Conservation (phyloP, 2,113 vertebrate species). For the Rhinolophus sinicus region DNA sequence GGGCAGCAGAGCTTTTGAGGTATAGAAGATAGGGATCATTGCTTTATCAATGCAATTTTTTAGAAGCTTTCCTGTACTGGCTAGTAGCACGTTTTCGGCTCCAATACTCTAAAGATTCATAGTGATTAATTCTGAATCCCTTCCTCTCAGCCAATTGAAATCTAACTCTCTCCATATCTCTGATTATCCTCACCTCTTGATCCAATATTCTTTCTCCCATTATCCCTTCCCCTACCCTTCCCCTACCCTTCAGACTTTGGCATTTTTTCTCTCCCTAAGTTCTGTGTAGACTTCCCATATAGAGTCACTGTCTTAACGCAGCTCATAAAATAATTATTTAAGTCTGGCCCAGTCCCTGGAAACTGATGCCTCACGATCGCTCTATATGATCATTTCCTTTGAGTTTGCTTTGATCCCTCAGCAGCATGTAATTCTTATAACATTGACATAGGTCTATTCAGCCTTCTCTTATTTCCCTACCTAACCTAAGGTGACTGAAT, state of each 20-base stretch:
- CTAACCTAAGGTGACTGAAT: neutral
- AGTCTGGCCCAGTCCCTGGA: neutral
- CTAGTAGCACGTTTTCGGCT: neutral
- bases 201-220: neutral
- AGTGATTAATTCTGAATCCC: neutral
- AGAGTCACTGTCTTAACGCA: neutral
- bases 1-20: neutral
- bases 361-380: neutral
- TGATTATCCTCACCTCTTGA: neutral
- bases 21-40: neutral
- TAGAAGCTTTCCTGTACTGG: neutral
- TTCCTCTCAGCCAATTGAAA: neutral
- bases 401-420: neutral
- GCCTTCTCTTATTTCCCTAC: neutral
- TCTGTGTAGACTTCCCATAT: neutral
- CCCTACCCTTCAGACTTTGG: neutral
- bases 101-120: neutral
- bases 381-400: neutral
- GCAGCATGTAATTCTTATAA: neutral
- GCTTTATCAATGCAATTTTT: neutral
- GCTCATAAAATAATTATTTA: neutral
- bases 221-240: neutral
- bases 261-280: neutral
- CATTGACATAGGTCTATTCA: neutral
- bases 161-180: neutral